Evolutionary conservation across 2,113 vertebrate genomes (phyloP).

Genomic region (Ciconia boyciana): DNA sequence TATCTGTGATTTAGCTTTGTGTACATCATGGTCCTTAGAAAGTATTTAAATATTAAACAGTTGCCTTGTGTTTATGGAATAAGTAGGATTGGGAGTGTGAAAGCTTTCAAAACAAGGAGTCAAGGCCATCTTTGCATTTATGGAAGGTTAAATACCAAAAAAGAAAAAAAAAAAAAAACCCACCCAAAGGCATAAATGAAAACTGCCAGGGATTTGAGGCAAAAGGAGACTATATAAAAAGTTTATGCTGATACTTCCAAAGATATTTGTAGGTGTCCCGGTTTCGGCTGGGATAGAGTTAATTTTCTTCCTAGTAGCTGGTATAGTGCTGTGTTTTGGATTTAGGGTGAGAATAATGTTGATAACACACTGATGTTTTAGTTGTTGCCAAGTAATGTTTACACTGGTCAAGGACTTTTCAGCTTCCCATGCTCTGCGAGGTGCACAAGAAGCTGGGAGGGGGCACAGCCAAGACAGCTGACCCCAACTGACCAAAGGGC

Average conservation of each 20-base stretch:
- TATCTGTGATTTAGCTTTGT: not conserved
- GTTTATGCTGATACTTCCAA: not conserved
- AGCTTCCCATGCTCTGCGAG: too few species aligned
- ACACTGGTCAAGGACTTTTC: too few species aligned
- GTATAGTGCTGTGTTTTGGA: too few species aligned
- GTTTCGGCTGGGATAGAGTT: too few species aligned
- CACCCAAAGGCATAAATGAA: not conserved
- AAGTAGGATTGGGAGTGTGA: not conserved
- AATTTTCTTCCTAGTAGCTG: too few species aligned
- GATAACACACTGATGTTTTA: too few species aligned
- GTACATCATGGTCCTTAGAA: not conserved
- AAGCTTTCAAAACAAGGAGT: not conserved
- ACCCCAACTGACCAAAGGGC: too few species aligned
- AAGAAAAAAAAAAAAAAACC: accelerated
- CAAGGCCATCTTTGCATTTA: not conserved
- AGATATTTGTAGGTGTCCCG: not conserved
- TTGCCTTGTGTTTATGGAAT: not conserved
- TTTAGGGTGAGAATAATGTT: too few species aligned
- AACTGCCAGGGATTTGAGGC: not conserved
- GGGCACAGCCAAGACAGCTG: too few species aligned
- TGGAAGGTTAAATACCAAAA: not conserved
- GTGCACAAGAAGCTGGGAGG: too few species aligned
- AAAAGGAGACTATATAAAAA: not conserved
- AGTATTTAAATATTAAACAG: not conserved
- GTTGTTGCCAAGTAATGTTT: too few species aligned